Conservation (phyloP, 2,113 vertebrate genomes). For the Tupaia tana region DNA sequence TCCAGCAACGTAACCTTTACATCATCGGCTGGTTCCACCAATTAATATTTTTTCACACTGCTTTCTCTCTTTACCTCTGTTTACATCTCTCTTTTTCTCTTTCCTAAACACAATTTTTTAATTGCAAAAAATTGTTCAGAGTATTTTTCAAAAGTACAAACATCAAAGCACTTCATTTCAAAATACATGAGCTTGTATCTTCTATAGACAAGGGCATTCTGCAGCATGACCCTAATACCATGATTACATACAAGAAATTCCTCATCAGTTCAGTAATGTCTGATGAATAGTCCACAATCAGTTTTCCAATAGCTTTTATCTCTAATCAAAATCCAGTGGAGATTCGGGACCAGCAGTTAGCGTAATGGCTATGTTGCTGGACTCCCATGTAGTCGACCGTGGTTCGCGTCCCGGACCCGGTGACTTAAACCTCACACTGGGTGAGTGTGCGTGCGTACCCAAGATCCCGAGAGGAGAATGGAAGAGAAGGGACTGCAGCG, state of each 20-base stretch:
- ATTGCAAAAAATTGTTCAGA: background rate
- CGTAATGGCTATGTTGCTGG: no score
- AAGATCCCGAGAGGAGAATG: no score
- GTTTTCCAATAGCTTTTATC: background rate
- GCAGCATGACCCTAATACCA: background rate
- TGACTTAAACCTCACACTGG: no score
- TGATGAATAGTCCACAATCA: background rate
- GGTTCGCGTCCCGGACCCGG: no score
- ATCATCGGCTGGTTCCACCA: background rate
- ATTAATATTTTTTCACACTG: background rate
- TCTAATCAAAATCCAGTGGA: background rate
- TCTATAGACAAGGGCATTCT: background rate
- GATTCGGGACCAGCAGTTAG: no score
- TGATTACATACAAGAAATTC: background rate
- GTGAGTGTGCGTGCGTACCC: no score
- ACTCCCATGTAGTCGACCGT: no score
- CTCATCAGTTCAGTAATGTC: background rate
- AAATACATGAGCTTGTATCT: background rate
- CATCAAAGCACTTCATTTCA: background rate
- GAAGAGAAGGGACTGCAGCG: no score
- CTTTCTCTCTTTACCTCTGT: background rate
- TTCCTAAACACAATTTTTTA: background rate
- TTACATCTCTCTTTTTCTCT: background rate
- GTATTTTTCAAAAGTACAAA: constrained; percentile 29
- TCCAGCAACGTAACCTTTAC: no score